Evolutionary conservation across 2,888 invertebrate genomes (phyloP).

Genomic region (Coleophora flavipennella): DNA sequence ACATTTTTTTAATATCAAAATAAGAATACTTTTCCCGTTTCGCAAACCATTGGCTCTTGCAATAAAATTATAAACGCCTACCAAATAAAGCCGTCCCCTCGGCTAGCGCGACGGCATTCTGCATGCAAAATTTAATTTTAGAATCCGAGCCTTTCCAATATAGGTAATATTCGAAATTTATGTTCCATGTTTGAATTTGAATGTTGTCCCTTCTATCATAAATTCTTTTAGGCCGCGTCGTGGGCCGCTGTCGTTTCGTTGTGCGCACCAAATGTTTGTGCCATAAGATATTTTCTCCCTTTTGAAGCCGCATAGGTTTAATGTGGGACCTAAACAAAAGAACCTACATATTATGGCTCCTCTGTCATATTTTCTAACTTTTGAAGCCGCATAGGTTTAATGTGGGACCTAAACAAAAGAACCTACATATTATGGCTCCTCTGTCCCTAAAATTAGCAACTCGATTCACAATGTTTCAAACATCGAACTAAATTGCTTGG

Average conservation of each 20-base stretch:
- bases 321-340: no score
- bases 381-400: no score
- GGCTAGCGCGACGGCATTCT: slow-evolving; percentile 41
- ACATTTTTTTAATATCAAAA: slow-evolving; percentile 33
- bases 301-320: no score
- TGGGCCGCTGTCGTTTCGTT: slow-evolving; percentile 15
- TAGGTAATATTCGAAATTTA: slow-evolving; percentile 69
- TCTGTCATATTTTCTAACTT: no score
- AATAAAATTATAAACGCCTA: slow-evolving; percentile 73
- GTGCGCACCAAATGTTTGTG: slow-evolving; percentile 13
- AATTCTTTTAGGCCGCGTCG: slow-evolving; percentile 27
- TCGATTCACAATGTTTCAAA: no score
- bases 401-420: no score
- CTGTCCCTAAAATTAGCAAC: no score
- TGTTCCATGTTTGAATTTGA: slow-evolving; percentile 58
- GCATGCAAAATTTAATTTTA: slow-evolving; percentile 72
- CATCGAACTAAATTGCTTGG: no score
- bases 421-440: no score
- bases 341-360: no score
- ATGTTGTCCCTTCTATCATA: slow-evolving; percentile 33
- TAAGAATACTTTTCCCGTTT: slow-evolving; percentile 51
- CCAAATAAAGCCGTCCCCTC: slow-evolving; percentile 59
- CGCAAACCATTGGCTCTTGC: slow-evolving; percentile 65
- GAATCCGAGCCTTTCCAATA: slow-evolving; percentile 64
- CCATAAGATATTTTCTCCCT: background rate